Evolutionary conservation across 2,888 invertebrate genomes (phyloP), one percentile per base, ranked within the genome.

Genomic region (Drosophila meridionalis): DNA sequence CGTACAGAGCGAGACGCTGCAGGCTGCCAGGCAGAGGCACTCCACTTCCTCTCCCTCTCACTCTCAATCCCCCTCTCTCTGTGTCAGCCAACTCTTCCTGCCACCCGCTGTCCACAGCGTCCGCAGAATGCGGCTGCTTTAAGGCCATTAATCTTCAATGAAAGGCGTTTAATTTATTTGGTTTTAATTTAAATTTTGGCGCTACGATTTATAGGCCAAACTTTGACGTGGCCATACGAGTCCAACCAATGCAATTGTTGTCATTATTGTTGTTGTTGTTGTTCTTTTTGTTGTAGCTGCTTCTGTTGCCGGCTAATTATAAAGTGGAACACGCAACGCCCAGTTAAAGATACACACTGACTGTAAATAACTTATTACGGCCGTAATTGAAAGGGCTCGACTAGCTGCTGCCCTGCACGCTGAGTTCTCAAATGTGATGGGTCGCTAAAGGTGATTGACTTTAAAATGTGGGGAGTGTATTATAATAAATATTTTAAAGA

Each of bases 141-240:
- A 70, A 89, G 85, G 85, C 87, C 87, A 87, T 87, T 90, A 87
- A 87, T 87, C 87, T 90, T 89, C 84, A 87, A 90, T 80, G 89
- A 87, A 89, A 90, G 89, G 89, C 90, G 90, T 90, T 90, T 89
- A 90, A 87, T 87, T 90, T 90, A 87, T 87, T 90, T 87, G 87
- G 80, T 89, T 87, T 90, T 83, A 90, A 90, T 87, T 90, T 90
- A 82, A 87, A 87, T 87, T 90, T 89, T 82, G 84, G 75, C 83
- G 78, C 88, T 69, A 79, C 87, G 89, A 83, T 90, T 90, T 87
- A 88, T 89, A 89, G 87, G 84, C 84, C 78, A 80, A 89, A 86
- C 83, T 89, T 89, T 85, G 85, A 73, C 72, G 85, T 70, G 69
- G 75, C 78, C 83, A 81, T 76, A 70, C 87, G 71, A 78, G 69